Percentiles rank a stretch among this genome's conserved stretches.
phyloP scores from a whole-genome alignment of 2,888 invertebrate genomes.

The Monopis laevigella region DNA sequence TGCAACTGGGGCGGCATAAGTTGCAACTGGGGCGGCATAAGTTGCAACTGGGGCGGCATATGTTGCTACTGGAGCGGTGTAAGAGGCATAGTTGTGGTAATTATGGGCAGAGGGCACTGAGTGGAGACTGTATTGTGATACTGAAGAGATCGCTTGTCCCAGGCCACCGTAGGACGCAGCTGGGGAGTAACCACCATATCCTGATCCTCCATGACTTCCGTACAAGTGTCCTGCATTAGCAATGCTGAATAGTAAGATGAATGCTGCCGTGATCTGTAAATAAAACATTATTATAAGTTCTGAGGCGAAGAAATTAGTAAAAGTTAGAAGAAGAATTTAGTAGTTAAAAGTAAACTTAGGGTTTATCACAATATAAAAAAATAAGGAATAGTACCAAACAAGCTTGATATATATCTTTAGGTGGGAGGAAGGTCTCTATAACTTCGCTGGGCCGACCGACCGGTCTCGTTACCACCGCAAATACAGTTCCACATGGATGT shows the following conservation, averaged over 20 bases:
- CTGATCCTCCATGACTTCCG: no score
- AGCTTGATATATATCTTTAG: no score
- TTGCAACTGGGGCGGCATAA: background rate
- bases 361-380: no score
- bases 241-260: constrained; percentile 33
- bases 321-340: no score
- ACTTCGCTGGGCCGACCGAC: no score
- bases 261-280: constrained; percentile 30
- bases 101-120: constrained; percentile 12
- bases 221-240: constrained; percentile 32
- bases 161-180: constrained; percentile 11
- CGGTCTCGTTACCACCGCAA: no score
- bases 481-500: no score
- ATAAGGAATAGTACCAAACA: no score
- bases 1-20: background rate
- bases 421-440: no score
- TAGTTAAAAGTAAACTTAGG: no score
- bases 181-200: constrained; percentile 17
- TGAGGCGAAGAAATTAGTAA: no score
- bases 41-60: background rate
- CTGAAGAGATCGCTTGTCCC: constrained; percentile 20
- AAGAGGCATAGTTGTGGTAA: background rate
- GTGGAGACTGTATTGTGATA: constrained; percentile 23
- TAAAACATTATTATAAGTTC: no score
- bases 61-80: background rate